These are phyloP conservation scores for Seriola rivoliana DNA, from an alignment of 2,113 vertebrate species.

Conservation along the genomic window DNA sequence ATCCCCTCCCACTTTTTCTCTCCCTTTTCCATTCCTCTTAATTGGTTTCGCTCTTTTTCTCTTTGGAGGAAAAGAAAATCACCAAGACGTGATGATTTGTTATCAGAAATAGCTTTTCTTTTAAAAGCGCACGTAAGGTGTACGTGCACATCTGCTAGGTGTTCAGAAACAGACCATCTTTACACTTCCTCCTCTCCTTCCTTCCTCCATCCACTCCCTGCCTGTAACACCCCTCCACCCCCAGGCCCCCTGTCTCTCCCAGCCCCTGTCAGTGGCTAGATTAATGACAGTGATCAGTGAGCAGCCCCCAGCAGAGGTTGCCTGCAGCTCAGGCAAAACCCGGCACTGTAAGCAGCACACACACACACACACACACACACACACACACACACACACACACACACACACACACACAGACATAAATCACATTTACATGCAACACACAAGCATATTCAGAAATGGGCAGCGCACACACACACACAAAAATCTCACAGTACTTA, in stretches of 20 bases:
- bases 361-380: background rate
- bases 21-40: constrained; percentile 33
- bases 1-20: constrained; percentile 2
- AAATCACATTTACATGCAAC: constrained; percentile 49
- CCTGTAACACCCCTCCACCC: constrained; percentile 42
- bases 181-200: constrained; percentile 26
- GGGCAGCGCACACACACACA: background rate
- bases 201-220: constrained; percentile 41
- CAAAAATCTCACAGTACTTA: constrained; percentile 29
- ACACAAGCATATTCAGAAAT: constrained; percentile 36
- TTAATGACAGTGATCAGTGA: constrained; percentile 87
- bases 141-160: constrained; percentile 4
- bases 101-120: constrained; percentile 32
- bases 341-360: constrained; percentile 61
- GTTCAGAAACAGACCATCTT: constrained; percentile 47
- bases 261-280: constrained; percentile 83
- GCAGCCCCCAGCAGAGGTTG: constrained; percentile 81
- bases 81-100: constrained; percentile 39
- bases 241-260: constrained; percentile 58
- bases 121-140: background rate
- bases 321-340: constrained; percentile 79
- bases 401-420: constrained; percentile 14
- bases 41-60: constrained; percentile 49
- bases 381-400: background rate
- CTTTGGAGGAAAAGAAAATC: constrained; percentile 11